Percentiles rank a stretch among this genome's conserved stretches.
These are phyloP conservation scores for Plectrocnemia conspersa DNA, from an alignment of 1,140 invertebrate genomes.

Conservation along the genomic window DNA sequence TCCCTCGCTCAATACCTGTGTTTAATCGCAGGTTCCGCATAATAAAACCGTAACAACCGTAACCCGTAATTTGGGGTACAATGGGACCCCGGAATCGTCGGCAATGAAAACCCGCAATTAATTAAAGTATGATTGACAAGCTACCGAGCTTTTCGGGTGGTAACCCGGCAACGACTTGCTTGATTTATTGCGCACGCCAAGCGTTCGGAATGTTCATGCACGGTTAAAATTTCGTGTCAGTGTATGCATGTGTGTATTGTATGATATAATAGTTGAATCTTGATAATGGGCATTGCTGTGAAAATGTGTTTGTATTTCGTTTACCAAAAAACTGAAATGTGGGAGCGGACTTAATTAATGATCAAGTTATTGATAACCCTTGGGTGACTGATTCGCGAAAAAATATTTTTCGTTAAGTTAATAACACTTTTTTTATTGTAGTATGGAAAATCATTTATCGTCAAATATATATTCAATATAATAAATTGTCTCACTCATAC, in stretches of 20 bases:
- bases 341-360: slow-evolving; percentile 1
- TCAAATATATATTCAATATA: no score
- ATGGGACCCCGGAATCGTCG: not conserved
- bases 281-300: not conserved
- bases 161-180: not conserved
- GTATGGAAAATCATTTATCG: no score
- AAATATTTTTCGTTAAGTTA: no score
- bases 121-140: slow-evolving; percentile 21
- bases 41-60: not conserved
- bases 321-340: slow-evolving; percentile 1
- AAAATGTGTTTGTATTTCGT: not conserved
- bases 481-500: no score
- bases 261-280: not conserved
- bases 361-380: not conserved
- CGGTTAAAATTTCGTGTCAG: not conserved
- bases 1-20: no score
- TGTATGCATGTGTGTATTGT: not conserved
- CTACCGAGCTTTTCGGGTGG: not conserved
- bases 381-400: not conserved
- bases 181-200: slow-evolving; percentile 3
- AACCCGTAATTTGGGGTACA: not conserved
- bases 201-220: not conserved
- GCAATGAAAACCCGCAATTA: slow-evolving; percentile 8
- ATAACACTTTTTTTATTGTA: no score
- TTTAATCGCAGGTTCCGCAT: no score